Conservation (phyloP, 30 jellyfish, hydroid and myxozoan genomes). For the Rhopilema esculentum region DNA sequence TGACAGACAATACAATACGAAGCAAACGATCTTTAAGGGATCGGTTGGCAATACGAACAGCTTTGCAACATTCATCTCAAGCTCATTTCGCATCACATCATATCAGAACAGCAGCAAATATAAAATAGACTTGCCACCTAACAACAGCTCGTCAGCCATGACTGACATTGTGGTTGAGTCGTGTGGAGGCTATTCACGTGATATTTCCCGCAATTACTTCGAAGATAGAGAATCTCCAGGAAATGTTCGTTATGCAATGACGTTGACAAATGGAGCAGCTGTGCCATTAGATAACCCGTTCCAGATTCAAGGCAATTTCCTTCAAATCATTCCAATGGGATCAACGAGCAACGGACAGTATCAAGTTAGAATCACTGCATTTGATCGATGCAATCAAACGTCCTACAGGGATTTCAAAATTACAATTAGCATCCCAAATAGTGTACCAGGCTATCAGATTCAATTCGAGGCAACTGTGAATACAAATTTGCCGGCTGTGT, state of each 20-base stretch:
- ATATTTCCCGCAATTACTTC: slow-evolving; percentile 19
- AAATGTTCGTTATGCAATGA: slow-evolving; percentile 23
- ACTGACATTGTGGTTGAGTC: slow-evolving; percentile 54
- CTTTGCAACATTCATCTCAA: slow-evolving; percentile 36
- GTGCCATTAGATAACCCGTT: slow-evolving; percentile 25
- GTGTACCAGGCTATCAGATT: slow-evolving; percentile 30
- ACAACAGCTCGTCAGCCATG: slow-evolving; percentile 14
- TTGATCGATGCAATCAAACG: slow-evolving; percentile 57
- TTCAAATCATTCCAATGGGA: slow-evolving; percentile 52
- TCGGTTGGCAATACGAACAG: slow-evolving; percentile 32
- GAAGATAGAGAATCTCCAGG: slow-evolving; percentile 2
- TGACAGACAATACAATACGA: background rate
- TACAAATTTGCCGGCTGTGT: slow-evolving; percentile 19
- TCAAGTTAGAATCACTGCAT: slow-evolving; percentile 38
- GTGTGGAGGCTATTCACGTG: slow-evolving; percentile 64
- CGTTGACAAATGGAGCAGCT: slow-evolving; percentile 2
- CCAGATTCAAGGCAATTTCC: slow-evolving; percentile 12
- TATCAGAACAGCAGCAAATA: slow-evolving; percentile 46
- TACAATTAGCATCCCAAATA: slow-evolving; percentile 10
- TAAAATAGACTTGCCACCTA: slow-evolving; percentile 40
- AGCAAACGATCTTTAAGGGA: slow-evolving; percentile 31
- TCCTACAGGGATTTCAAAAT: slow-evolving; percentile 23
- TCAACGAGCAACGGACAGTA: slow-evolving; percentile 1
- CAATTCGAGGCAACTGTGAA: slow-evolving; percentile 13
- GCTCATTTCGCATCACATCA: slow-evolving; percentile 34